These are phyloP conservation scores for Axis porcinus DNA, from an alignment of 2,113 vertebrate species.

Conservation along the genomic window DNA sequence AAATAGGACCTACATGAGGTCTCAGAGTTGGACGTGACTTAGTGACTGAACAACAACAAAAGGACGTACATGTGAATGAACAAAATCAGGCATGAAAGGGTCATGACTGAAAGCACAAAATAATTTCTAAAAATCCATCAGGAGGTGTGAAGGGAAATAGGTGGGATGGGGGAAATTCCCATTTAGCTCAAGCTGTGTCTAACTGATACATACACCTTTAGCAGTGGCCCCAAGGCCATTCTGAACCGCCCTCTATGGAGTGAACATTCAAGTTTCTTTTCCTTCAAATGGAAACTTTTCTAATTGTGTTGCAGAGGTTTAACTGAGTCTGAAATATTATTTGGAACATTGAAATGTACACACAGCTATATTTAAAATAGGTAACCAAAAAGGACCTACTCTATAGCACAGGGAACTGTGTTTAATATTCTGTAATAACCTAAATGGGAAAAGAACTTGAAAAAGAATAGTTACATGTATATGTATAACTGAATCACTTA, in stretches of 20 bases:
- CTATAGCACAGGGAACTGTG: background rate
- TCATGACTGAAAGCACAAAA: background rate
- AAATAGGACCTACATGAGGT: background rate
- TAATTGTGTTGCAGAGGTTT: background rate
- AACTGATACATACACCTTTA: background rate
- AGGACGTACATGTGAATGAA: background rate
- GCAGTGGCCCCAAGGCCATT: background rate
- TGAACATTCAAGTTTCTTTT: background rate
- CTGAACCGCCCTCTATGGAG: background rate
- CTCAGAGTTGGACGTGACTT: background rate
- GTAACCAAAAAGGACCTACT: background rate
- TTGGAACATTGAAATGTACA: background rate
- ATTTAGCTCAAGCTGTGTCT: background rate
- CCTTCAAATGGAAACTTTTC: background rate
- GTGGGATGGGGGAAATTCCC: background rate
- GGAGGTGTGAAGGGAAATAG: background rate
- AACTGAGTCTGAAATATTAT: background rate
- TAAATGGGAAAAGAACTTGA: background rate
- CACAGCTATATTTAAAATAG: background rate
- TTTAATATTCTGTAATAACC: background rate
- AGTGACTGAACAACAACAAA: background rate
- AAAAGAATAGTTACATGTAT: background rate
- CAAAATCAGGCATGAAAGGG: background rate
- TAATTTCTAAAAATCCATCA: background rate
- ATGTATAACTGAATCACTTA: background rate